A percentile compares a stretch with the other conserved stretches of the same genome.
Evolutionary conservation across 2,113 vertebrate species (phyloP).

Genomic region (Apodemus sylvaticus): DNA sequence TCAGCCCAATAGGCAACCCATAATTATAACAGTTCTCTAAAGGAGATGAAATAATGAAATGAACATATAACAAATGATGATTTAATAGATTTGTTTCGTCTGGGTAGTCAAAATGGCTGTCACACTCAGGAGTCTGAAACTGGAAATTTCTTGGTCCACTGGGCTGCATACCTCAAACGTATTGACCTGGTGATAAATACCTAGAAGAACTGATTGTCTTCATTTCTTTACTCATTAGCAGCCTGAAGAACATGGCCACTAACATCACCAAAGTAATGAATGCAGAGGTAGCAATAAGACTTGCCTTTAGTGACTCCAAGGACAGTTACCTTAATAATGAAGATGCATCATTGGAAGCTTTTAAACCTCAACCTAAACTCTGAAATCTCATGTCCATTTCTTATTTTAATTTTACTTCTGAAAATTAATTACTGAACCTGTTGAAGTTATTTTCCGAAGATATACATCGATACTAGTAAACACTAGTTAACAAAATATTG

Average conservation of each 20-base stretch:
- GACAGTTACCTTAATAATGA: too few species aligned
- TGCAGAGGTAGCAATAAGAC: too few species aligned
- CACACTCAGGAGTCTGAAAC: background rate
- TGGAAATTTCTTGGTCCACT: background rate
- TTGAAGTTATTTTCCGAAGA: background rate
- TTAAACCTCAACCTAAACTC: background rate
- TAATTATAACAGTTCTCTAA: background rate
- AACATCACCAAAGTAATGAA: background rate
- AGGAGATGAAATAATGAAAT: background rate
- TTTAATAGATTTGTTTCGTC: background rate
- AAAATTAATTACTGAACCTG: background rate
- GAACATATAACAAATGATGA: background rate
- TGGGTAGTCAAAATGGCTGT: background rate
- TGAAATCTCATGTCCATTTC: accelerated
- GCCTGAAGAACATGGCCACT: too few species aligned
- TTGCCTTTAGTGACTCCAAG: background rate
- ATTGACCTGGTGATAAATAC: too few species aligned
- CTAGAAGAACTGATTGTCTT: too few species aligned
- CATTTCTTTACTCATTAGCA: background rate
- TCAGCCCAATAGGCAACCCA: too few species aligned
- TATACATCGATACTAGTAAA: background rate
- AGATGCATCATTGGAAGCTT: background rate
- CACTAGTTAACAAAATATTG: background rate
- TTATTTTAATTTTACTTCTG: background rate
- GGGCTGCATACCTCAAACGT: too few species aligned